Evolutionary conservation across 1,140 invertebrate genomes (phyloP).

Genomic region (Meloidogyne exigua): DNA sequence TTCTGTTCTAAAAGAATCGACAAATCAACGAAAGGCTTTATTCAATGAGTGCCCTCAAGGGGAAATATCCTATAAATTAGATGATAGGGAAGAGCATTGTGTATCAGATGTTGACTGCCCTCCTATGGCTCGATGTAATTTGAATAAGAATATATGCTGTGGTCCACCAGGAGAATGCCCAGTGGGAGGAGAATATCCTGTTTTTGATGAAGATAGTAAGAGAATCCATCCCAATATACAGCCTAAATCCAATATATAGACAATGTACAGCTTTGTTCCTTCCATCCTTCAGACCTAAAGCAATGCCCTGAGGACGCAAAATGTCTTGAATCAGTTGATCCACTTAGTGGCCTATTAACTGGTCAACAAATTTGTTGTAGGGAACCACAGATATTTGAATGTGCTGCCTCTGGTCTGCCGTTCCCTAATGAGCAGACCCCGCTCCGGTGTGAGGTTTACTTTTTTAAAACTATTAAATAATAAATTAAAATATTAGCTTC

Average conservation of each 20-base stretch:
- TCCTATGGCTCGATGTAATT: conserved; percentile 30
- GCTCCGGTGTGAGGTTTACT: neutral
- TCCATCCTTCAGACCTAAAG: neutral
- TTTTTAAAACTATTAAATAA: neutral
- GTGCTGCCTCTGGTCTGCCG: neutral
- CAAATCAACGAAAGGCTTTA: neutral
- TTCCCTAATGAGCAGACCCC: neutral
- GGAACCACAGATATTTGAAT: neutral
- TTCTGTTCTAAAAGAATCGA: neutral
- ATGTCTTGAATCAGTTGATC: conserved; percentile 30
- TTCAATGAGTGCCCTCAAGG: conserved; percentile 42
- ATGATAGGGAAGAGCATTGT: conserved; percentile 29
- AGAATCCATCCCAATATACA: neutral
- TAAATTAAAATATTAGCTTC: neutral
- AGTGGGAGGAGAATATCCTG: conserved; percentile 24
- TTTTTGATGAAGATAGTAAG: conserved; percentile 42
- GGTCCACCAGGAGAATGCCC: conserved; percentile 46
- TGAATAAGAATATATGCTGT: conserved; percentile 38
- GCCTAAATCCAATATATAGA: no score
- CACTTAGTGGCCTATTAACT: neutral
- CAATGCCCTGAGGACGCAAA: conserved; percentile 46
- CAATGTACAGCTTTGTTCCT: conserved; percentile 39
- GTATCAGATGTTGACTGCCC: conserved; percentile 39
- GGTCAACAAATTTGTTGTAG: conserved; percentile 47
- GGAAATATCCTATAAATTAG: conserved; percentile 39